Conservation (phyloP, 1,140 invertebrate genomes). For the Himalopsyche phryganea region DNA sequence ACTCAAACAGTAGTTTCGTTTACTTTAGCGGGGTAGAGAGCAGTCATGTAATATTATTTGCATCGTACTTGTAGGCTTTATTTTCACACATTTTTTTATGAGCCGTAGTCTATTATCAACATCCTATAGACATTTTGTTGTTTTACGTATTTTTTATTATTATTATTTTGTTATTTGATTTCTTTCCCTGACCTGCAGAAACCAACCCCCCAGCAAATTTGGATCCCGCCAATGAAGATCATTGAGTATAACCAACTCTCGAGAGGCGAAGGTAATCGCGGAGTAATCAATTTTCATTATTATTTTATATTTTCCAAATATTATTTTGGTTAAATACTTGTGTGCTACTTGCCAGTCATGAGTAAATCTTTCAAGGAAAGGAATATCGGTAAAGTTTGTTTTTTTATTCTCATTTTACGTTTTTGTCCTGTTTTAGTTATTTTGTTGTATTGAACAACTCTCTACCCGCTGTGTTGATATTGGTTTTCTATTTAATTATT, state of each 20-base stretch:
- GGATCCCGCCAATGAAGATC: constrained; percentile 1
- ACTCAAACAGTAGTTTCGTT: background rate
- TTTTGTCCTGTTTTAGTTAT: constrained; percentile 15
- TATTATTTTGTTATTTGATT: constrained; percentile 26
- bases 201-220: constrained; percentile 11
- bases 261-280: constrained; percentile 30
- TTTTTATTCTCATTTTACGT: constrained; percentile 13
- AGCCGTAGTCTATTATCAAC: constrained; percentile 8
- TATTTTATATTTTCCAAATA: constrained; percentile 7
- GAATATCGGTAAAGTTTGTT: constrained; percentile 12
- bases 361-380: constrained; percentile 4
- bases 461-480: constrained; percentile 33
- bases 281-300: constrained; percentile 7
- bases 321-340: constrained; percentile 8
- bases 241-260: constrained; percentile 32
- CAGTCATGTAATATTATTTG: constrained; percentile 40
- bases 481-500: constrained; percentile 18
- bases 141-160: constrained; percentile 22
- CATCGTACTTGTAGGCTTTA: background rate
- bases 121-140: constrained; percentile 7
- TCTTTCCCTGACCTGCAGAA: constrained; percentile 25
- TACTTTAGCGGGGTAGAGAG: constrained; percentile 63
- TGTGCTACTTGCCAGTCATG: background rate
- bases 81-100: constrained; percentile 4
- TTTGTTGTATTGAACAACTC: constrained; percentile 30